These are phyloP conservation scores for Nomada lathburiana DNA, from an alignment of 2,888 invertebrate genomes.

Conservation along the genomic window DNA sequence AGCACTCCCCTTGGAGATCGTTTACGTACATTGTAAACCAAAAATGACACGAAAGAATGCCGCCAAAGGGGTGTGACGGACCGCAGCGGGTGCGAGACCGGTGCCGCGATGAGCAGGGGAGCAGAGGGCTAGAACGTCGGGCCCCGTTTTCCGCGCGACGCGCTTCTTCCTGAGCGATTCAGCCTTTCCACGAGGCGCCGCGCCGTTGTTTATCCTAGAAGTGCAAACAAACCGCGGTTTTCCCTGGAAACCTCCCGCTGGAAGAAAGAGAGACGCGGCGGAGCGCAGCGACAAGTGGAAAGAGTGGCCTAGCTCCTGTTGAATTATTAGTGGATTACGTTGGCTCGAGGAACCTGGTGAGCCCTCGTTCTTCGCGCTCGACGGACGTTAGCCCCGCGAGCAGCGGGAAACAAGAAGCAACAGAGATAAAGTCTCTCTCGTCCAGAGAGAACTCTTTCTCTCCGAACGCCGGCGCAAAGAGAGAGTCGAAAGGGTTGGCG, in stretches of 20 bases:
- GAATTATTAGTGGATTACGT: slow-evolving; percentile 75
- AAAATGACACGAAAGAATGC: slow-evolving; percentile 73
- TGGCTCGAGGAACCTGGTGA: slow-evolving; percentile 54
- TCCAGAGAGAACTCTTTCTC: neutral
- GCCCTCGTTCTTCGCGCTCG: slow-evolving; percentile 34
- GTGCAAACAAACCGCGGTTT: slow-evolving; percentile 75
- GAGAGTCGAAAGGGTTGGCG: slow-evolving; percentile 42
- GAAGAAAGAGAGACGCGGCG: slow-evolving; percentile 23
- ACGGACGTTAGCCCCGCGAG: slow-evolving; percentile 50
- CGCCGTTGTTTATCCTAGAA: slow-evolving; percentile 74
- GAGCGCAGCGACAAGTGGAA: neutral
- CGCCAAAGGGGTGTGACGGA: slow-evolving; percentile 66
- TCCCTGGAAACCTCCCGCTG: slow-evolving; percentile 57
- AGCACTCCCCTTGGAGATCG: slow-evolving; percentile 62
- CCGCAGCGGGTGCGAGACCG: slow-evolving; percentile 23
- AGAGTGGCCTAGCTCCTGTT: slow-evolving; percentile 43
- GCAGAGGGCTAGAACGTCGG: slow-evolving; percentile 19
- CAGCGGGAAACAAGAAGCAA: neutral
- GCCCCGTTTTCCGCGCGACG: slow-evolving; percentile 43
- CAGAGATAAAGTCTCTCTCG: neutral
- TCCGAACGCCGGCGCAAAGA: neutral
- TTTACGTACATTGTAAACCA: slow-evolving; percentile 71
- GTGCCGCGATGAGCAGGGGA: slow-evolving; percentile 1
- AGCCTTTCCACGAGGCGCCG: slow-evolving; percentile 33
- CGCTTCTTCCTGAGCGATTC: slow-evolving; percentile 8